Conservation (phyloP, 2,888 invertebrate genomes). For the Limnephilus auricula region DNA sequence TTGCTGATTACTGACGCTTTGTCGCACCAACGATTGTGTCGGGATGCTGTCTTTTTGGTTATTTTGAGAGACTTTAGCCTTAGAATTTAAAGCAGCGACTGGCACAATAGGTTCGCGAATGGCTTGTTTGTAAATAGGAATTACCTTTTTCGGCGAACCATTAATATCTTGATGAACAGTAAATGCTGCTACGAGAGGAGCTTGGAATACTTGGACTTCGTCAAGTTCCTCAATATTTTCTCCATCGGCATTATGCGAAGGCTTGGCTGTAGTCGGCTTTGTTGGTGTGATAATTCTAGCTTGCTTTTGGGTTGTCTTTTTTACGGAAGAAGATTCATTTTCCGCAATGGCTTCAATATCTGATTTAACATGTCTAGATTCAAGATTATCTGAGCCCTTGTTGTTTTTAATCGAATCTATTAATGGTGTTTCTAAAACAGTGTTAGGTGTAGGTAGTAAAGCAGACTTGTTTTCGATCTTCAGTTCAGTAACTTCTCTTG, state of each 20-base stretch:
- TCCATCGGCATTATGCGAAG: constrained; percentile 83
- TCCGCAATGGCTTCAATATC: constrained; percentile 67
- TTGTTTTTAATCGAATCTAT: not conserved
- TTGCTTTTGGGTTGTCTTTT: constrained; percentile 67
- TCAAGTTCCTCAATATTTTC: constrained; percentile 83
- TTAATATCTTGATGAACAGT: constrained; percentile 90
- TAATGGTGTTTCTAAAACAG: not conserved
- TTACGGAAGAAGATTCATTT: constrained; percentile 44
- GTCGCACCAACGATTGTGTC: constrained; percentile 48
- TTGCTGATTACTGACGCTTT: constrained; percentile 56
- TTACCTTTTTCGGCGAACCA: constrained; percentile 88
- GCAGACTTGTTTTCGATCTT: constrained; percentile 69
- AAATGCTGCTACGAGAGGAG: constrained; percentile 90
- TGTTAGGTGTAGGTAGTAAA: not conserved
- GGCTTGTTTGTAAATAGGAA: constrained; percentile 81
- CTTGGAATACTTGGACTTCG: constrained; percentile 88
- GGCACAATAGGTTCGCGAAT: constrained; percentile 68
- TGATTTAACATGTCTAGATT: constrained; percentile 73
- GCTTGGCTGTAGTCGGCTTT: constrained; percentile 78
- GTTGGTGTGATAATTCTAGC: constrained; percentile 48
- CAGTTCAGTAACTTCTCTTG: constrained; percentile 66
- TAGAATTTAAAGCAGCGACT: constrained; percentile 61
- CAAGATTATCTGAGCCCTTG: constrained; percentile 62
- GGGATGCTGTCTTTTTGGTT: constrained; percentile 62
- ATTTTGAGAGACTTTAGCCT: constrained; percentile 59